A percentile compares a stretch with the other conserved stretches of the same genome.
These are phyloP conservation scores for Clarias pachynema DNA, from an alignment of 2,797 vertebrate genomes.

Conservation along the genomic window DNA sequence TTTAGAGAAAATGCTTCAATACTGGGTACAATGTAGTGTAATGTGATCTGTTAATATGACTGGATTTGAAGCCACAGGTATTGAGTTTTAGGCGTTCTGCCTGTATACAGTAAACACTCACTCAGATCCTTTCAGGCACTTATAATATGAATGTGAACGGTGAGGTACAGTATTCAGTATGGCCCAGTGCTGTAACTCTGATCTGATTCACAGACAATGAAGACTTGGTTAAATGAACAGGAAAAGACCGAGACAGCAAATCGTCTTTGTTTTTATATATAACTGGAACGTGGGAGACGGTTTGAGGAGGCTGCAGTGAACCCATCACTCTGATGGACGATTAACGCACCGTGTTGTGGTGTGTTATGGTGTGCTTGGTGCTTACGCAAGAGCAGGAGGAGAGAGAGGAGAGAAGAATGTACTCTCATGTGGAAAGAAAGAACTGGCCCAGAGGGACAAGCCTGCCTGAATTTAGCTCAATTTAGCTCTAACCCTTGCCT, in stretches of 20 bases:
- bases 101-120: neutral
- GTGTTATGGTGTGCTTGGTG: conserved; percentile 39
- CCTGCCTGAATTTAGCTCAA: conserved; percentile 24
- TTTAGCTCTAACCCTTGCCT: conserved; percentile 24
- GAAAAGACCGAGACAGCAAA: conserved; percentile 22
- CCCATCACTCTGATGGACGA: conserved; percentile 37
- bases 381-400: conserved; percentile 9
- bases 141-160: neutral
- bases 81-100: neutral
- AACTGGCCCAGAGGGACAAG: conserved; percentile 48
- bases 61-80: neutral
- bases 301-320: conserved; percentile 31
- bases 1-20: neutral
- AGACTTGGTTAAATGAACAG: conserved; percentile 16
- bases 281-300: conserved; percentile 52
- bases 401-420: conserved; percentile 30
- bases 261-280: conserved; percentile 40
- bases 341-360: conserved; percentile 45
- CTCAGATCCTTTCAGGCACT: neutral
- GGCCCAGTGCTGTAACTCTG: neutral
- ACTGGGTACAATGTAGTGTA: neutral
- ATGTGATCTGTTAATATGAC: too few relatives aligned
- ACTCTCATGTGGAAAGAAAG: conserved; percentile 54
- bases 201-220: conserved; percentile 1
- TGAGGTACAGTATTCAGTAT: neutral